These are phyloP conservation scores for Ecliptopera silaceata DNA, from an alignment of 2,888 invertebrate species.

Conservation along the genomic window DNA sequence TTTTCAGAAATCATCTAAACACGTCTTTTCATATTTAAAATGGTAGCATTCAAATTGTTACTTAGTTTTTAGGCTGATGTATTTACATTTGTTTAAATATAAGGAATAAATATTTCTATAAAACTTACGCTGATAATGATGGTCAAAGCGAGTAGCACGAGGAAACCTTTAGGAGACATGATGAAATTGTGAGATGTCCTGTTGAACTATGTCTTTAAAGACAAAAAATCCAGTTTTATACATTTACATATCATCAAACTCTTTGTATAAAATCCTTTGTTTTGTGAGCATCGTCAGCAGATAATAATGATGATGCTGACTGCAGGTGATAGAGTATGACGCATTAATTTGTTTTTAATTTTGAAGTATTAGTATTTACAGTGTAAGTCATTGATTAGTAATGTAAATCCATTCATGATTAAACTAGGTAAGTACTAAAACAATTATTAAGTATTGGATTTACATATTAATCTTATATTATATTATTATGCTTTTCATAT, in stretches of 20 bases:
- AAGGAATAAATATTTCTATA: neutral
- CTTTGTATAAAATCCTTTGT: slow-evolving; percentile 32
- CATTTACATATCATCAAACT: slow-evolving; percentile 24
- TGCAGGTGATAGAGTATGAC: slow-evolving; percentile 10
- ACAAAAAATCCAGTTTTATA: slow-evolving; percentile 35
- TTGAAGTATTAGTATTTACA: too few species aligned
- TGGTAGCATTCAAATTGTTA: too few species aligned
- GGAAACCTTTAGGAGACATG: slow-evolving; percentile 44
- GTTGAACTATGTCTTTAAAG: slow-evolving; percentile 12
- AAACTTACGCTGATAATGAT: slow-evolving; percentile 44
- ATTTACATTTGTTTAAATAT: too few species aligned
- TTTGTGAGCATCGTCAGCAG: slow-evolving; percentile 5
- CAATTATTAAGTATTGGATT: too few species aligned
- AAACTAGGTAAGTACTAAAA: too few species aligned
- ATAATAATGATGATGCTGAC: slow-evolving; percentile 3
- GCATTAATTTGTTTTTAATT: neutral
- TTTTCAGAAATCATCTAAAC: too few species aligned
- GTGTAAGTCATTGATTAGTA: too few species aligned
- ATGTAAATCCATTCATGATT: too few species aligned
- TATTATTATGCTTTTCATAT: too few species aligned
- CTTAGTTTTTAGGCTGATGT: too few species aligned
- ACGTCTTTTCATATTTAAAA: too few species aligned
- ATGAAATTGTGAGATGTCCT: slow-evolving; percentile 17
- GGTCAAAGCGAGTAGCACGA: slow-evolving; percentile 39
- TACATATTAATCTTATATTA: too few species aligned